These are phyloP conservation scores for Suricata suricatta DNA, from an alignment of 2,113 vertebrate genomes.

Conservation along the genomic window DNA sequence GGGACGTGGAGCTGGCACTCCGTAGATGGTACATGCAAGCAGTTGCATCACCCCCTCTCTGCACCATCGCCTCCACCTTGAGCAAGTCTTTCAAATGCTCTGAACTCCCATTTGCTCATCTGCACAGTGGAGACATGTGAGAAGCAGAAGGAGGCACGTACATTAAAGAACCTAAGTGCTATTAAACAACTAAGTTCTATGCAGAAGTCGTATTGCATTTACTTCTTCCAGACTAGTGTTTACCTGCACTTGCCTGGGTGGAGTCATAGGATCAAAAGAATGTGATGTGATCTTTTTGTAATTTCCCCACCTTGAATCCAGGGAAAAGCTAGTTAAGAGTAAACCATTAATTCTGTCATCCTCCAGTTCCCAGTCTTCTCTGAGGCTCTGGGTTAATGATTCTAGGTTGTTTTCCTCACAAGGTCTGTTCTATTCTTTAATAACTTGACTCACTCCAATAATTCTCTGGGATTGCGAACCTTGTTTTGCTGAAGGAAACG, in stretches of 20 bases:
- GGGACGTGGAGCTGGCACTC: background rate
- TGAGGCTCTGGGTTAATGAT: slow-evolving; percentile 69
- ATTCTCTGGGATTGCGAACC: background rate
- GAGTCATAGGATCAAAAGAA: slow-evolving; percentile 37
- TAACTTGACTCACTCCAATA: slow-evolving; percentile 37
- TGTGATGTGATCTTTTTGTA: background rate
- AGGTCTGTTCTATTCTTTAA: slow-evolving; percentile 15
- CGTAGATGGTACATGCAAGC: too few relatives aligned
- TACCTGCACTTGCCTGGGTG: slow-evolving; percentile 20
- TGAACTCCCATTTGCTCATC: background rate
- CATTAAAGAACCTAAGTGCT: background rate
- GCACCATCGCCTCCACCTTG: background rate
- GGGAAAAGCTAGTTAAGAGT: slow-evolving; percentile 17
- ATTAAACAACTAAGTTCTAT: background rate
- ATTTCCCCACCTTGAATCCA: background rate
- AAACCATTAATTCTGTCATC: slow-evolving; percentile 58
- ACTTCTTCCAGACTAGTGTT: background rate
- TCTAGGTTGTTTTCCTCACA: slow-evolving; percentile 52
- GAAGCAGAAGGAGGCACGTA: background rate
- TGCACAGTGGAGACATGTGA: background rate
- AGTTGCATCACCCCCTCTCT: background rate
- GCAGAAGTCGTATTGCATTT: background rate
- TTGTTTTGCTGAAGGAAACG: background rate
- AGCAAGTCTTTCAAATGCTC: background rate
- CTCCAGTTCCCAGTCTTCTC: background rate